phyloP scores from a whole-genome alignment of 1,140 invertebrate genomes.

The Drosophila takahashii region DNA sequence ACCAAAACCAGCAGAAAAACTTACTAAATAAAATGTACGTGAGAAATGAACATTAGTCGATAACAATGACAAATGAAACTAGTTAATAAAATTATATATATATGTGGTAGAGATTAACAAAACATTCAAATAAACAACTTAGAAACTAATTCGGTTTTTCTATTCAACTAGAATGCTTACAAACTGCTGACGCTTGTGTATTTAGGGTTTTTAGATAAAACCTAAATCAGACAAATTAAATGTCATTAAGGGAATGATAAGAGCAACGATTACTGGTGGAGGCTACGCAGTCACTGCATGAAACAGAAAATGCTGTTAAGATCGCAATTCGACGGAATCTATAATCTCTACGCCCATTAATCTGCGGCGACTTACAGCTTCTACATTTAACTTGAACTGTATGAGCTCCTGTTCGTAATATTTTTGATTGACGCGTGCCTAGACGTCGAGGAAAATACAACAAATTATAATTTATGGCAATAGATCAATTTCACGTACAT shows the following conservation, averaged over 20 bases:
- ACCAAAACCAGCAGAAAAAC: slow-evolving; percentile 80
- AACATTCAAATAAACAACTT: slow-evolving; percentile 32
- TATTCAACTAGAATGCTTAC: slow-evolving; percentile 56
- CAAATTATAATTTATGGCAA: slow-evolving; percentile 55
- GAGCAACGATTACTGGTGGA: slow-evolving; percentile 45
- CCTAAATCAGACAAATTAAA: slow-evolving; percentile 71
- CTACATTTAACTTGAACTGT: slow-evolving; percentile 82
- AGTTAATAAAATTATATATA: slow-evolving; percentile 23
- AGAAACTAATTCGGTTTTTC: slow-evolving; percentile 11
- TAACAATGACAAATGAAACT: slow-evolving; percentile 10
- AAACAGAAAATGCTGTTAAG: slow-evolving; percentile 72
- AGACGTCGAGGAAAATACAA: slow-evolving; percentile 77
- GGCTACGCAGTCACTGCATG: slow-evolving; percentile 75
- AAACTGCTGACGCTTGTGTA: slow-evolving; percentile 48
- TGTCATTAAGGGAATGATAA: slow-evolving; percentile 49
- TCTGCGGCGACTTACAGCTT: slow-evolving; percentile 78
- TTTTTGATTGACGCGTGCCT: slow-evolving; percentile 84
- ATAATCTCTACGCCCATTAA: slow-evolving; percentile 32
- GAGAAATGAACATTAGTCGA: slow-evolving; percentile 7
- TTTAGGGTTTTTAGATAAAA: slow-evolving; percentile 68
- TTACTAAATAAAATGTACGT: slow-evolving; percentile 23
- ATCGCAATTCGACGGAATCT: slow-evolving; percentile 32
- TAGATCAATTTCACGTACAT: slow-evolving; percentile 50
- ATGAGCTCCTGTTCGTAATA: slow-evolving; percentile 82
- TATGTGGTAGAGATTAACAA: slow-evolving; percentile 17